Evolutionary conservation across 2,888 invertebrate genomes (phyloP).

Genomic region (Ommatoiulus sabulosus): DNA sequence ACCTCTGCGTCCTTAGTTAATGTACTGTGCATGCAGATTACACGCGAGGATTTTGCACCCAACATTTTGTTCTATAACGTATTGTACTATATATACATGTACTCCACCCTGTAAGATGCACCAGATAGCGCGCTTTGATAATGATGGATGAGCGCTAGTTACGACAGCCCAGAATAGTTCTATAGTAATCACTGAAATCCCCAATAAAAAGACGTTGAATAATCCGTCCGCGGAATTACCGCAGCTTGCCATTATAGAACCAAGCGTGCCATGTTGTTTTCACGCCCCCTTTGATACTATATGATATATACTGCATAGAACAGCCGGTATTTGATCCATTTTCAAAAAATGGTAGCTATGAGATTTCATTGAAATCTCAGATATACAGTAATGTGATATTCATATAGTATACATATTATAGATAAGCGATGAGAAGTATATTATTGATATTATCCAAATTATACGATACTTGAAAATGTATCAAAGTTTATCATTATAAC

Average conservation of each 20-base stretch:
- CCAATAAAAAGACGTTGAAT: conserved; percentile 24
- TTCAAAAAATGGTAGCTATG: not conserved
- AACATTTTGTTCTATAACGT: not conserved
- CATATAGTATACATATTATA: no score
- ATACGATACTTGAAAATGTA: no score
- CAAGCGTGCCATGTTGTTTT: not conserved
- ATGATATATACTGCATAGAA: not conserved
- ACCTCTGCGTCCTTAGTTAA: no score
- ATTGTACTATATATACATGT: no score
- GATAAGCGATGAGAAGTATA: no score
- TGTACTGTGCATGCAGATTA: not conserved
- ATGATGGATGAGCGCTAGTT: conserved; percentile 27
- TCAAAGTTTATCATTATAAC: no score
- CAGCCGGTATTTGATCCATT: not conserved
- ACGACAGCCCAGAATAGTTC: conserved; percentile 24
- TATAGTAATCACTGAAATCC: not conserved
- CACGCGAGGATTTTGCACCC: not conserved
- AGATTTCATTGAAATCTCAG: not conserved
- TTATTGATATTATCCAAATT: no score
- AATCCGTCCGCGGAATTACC: not conserved
- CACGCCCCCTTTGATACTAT: not conserved
- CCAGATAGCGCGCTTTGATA: conserved; percentile 12
- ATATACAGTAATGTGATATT: not conserved
- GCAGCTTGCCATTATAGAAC: not conserved
- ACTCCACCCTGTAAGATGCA: conserved; percentile 22